Evolutionary conservation across 2,113 vertebrate species (phyloP), one percentile per base, ranked within the genome.

Genomic region (Plestiodon gilberti): DNA sequence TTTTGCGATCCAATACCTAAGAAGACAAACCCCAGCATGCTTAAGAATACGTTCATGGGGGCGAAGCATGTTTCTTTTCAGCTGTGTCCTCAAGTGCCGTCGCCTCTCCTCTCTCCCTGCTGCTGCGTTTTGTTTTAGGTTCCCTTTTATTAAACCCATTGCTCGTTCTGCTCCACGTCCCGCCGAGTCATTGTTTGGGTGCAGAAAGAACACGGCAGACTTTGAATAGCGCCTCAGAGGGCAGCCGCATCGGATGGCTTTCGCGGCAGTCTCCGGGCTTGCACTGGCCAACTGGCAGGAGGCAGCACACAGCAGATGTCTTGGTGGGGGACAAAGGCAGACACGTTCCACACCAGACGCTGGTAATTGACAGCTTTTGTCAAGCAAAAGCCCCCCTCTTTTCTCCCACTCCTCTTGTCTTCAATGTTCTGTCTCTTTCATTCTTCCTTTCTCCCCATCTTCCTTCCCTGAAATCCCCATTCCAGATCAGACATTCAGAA

Each of bases 241-340:
- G 61, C 85, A 75, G 92, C 90, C 91, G 79, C 55, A 57, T 57
- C n/a, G 88, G 92, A 95, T 96, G 96, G 95, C 96, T 93, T 94
- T 93, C 91, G 86, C 1, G 1, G 78, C 48, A 3, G 87, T 92
- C 95, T 95, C 95, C 93, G 92, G 89, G 94, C 92, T 89, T 92
- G 40, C 94, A 55, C 91, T 73, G 33, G 89, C 96, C 97, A 96
- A 95, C 96, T 95, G 96, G 94, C 95, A 94, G 96, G 95, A 94
- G 96, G 95, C 94, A 90, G 93, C 94, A 84, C 90, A 95, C 94
- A 97, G 97, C 98, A 99, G 98, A 99, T 99, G 98, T 98, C 97
- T 93, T 69, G 79, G 95, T 96, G 97, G 97, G 96, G 95, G 96
- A 97, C 96, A 96, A 96, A 97, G 96, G 96, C 96, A 95, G 96